A percentile compares a stretch with the other conserved stretches of the same genome.
Conservation (phyloP, 2,888 invertebrate species). For the Ernsta delagoae region DNA sequence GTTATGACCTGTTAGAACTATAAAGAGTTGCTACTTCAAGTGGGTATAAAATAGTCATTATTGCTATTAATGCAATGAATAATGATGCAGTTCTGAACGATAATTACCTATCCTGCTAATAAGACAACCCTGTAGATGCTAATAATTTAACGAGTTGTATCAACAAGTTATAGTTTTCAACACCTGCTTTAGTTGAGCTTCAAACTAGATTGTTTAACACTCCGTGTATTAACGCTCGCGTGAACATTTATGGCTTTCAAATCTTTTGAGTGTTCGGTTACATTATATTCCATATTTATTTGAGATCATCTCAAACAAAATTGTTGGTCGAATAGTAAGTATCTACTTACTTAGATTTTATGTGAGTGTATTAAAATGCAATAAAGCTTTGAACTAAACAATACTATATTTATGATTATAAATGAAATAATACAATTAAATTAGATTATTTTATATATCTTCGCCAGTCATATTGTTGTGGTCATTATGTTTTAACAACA, state of each 20-base stretch:
- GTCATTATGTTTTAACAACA: too few species aligned
- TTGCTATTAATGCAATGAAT: background rate
- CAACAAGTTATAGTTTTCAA: constrained; percentile 57
- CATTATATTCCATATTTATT: constrained; percentile 15
- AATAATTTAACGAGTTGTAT: constrained; percentile 58
- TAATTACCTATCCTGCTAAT: background rate
- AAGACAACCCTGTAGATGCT: background rate
- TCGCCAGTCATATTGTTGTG: too few species aligned
- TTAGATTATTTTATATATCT: too few species aligned
- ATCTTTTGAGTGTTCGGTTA: constrained; percentile 36
- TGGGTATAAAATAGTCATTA: too few species aligned
- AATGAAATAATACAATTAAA: too few species aligned
- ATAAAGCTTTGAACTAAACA: too few species aligned
- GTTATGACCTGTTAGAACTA: too few species aligned
- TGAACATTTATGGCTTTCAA: constrained; percentile 64
- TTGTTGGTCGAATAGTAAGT: too few species aligned
- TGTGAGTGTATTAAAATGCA: too few species aligned
- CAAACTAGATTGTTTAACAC: constrained; percentile 74
- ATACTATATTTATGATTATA: too few species aligned
- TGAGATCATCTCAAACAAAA: constrained; percentile 3
- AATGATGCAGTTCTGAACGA: background rate
- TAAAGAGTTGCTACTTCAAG: too few species aligned
- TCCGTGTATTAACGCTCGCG: constrained; percentile 61
- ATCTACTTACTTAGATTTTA: too few species aligned
- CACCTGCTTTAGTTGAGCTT: constrained; percentile 65